phyloP scores from a whole-genome alignment of 2,888 invertebrate genomes.

The Cephus rjabovi region DNA sequence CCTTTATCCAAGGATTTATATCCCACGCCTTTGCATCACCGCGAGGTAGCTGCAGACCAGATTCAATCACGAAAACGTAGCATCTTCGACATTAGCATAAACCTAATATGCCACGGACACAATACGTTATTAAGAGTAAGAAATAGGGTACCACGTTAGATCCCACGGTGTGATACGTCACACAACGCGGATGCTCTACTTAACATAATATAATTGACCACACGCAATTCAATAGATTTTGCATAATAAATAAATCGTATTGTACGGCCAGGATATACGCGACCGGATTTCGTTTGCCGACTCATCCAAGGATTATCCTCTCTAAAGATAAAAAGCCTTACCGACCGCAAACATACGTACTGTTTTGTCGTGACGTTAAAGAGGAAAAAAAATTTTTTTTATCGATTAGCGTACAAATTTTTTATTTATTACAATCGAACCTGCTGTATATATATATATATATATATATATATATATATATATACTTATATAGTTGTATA shows the following conservation, averaged over 20 bases:
- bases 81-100: constrained; percentile 61
- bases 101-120: constrained; percentile 63
- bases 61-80: constrained; percentile 30
- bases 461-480: no score
- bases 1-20: constrained; percentile 39
- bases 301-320: constrained; percentile 33
- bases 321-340: neutral
- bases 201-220: constrained; percentile 67
- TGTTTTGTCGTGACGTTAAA: neutral
- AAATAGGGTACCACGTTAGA: constrained; percentile 34
- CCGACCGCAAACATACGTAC: neutral
- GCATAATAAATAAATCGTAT: constrained; percentile 59
- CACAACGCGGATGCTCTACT: constrained; percentile 57
- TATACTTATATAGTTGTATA: neutral
- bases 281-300: neutral
- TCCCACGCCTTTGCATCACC: constrained; percentile 7
- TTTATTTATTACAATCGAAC: neutral
- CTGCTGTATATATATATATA: neutral
- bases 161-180: constrained; percentile 52
- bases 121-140: constrained; percentile 61
- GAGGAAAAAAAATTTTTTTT: no score
- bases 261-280: constrained; percentile 30
- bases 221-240: constrained; percentile 63
- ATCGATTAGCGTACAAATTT: neutral
- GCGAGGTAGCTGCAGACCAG: constrained; percentile 9